Conservation (phyloP, 2,797 vertebrate species). For the Coracias cyanogaster region DNA sequence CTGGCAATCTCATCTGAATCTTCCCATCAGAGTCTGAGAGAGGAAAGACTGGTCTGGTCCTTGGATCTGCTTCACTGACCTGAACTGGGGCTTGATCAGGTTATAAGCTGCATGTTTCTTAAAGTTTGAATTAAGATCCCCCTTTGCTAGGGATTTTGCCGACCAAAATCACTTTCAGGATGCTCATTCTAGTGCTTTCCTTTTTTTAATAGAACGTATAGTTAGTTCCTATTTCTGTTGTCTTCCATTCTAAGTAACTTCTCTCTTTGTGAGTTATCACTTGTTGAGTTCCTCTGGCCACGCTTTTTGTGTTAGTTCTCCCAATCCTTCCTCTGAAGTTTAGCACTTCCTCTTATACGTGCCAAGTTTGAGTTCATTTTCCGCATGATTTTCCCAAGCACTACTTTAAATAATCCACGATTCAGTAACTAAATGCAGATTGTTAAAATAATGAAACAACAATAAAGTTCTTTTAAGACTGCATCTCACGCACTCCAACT, state of each 20-base stretch:
- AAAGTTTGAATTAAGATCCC: neutral
- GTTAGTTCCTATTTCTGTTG: neutral
- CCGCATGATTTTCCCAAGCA: slow-evolving; percentile 42
- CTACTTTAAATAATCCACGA: slow-evolving; percentile 52
- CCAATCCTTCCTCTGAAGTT: slow-evolving; percentile 42
- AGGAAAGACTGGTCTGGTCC: neutral
- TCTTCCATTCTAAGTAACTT: slow-evolving; percentile 2
- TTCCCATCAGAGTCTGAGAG: neutral
- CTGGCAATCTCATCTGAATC: neutral
- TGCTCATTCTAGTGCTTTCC: neutral
- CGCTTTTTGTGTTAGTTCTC: neutral
- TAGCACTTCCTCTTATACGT: slow-evolving; percentile 16
- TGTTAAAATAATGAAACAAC: slow-evolving; percentile 55
- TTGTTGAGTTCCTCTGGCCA: slow-evolving; percentile 19
- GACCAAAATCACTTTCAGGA: neutral
- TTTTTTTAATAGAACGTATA: neutral
- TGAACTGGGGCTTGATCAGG: neutral
- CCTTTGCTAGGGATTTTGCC: neutral
- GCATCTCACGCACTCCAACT: neutral
- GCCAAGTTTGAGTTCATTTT: slow-evolving; percentile 61
- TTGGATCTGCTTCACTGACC: neutral
- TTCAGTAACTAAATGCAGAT: slow-evolving; percentile 35
- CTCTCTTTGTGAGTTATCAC: slow-evolving; percentile 1
- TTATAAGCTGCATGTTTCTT: neutral
- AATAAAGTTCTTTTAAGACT: slow-evolving; percentile 47